Evolutionary conservation across 2,113 vertebrate species (phyloP).

Genomic region (Naja naja): DNA sequence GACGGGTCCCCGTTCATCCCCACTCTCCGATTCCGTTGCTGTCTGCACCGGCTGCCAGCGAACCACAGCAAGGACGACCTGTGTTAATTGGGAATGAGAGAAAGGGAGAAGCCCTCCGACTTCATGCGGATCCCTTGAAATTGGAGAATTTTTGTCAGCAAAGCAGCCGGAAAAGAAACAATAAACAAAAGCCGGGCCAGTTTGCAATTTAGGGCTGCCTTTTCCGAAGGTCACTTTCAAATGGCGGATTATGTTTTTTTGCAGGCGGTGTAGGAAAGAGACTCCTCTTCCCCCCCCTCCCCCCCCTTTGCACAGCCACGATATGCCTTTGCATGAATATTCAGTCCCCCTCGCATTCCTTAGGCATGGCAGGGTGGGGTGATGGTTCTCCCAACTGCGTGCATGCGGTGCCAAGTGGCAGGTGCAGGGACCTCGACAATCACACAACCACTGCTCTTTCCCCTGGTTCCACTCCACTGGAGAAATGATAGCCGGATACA

Average conservation of each 20-base stretch:
- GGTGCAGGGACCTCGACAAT: conserved; percentile 68
- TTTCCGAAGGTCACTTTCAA: not conserved
- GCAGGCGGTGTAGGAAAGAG: accelerated
- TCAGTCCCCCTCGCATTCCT: conserved; percentile 71
- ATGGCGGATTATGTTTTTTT: not conserved
- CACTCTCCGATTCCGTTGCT: no score
- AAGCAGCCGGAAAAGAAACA: not conserved
- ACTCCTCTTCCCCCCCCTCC: not conserved
- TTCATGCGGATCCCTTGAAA: not conserved
- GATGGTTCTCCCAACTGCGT: conserved; percentile 74
- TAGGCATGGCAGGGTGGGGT: conserved; percentile 73
- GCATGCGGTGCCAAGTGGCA: conserved; percentile 67
- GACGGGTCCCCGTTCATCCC: no score
- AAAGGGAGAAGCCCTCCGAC: not conserved
- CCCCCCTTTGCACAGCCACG: conserved; percentile 8
- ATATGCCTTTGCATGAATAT: conserved; percentile 70
- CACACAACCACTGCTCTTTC: conserved; percentile 60
- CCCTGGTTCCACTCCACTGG: conserved; percentile 53
- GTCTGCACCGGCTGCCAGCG: no score
- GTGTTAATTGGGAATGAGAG: not conserved
- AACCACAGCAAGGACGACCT: not conserved
- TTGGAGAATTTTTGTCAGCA: not conserved
- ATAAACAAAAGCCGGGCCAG: not conserved
- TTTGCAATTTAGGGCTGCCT: not conserved
- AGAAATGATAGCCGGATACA: conserved; percentile 58